Evolutionary conservation across 1,140 invertebrate genomes (phyloP), one percentile per base, ranked within the genome.

Genomic region (Drosophila sucinea): DNA sequence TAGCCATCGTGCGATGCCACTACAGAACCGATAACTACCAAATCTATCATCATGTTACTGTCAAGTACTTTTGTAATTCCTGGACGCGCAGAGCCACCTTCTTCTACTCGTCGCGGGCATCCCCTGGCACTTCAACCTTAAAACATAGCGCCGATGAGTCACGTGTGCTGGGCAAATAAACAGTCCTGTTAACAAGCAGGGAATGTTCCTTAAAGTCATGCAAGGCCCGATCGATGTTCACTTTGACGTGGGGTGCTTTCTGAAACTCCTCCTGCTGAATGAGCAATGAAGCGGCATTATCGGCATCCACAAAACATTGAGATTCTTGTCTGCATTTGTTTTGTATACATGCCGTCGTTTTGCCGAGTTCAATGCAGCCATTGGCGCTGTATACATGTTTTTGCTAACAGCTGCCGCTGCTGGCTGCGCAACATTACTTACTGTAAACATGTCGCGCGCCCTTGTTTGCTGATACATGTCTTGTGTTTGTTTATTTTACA

Each of bases 11-110:
- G 95, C 72, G 96, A 96, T 6, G 97, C 96, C 11, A 96, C 96
- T 4, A 97, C 96, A 11, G 96, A 96, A 25, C 97, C 96, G 91
- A 97, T 93, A 40, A 97, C 94, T 41, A 97, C 93, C 38, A 97
- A 90, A 92, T 97, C 96, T 41, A 97, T 93, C 81, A 95, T 94
- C 5, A 95, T 91, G 32, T 94, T 92, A 67, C 94, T 94, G 70
- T 17, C 17, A 17, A 17, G 17, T 17, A 17, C 17, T 17, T 17
- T 17, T 17, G 17, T 17, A 17, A 17, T 32, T 95, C 95, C 79
- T 94, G 93, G 29, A 94, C 93, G 27, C 94, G 94, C 6, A 96
- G 94, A 17, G 95, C 94, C 63, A 94, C 94, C 67, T 94, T 94
- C 47, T 96, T 92, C 27, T 94, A 93, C 8, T 94, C 94, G 56